phyloP scores from a whole-genome alignment of 2,797 vertebrate genomes.

The Tragelaphus eurycerus region DNA sequence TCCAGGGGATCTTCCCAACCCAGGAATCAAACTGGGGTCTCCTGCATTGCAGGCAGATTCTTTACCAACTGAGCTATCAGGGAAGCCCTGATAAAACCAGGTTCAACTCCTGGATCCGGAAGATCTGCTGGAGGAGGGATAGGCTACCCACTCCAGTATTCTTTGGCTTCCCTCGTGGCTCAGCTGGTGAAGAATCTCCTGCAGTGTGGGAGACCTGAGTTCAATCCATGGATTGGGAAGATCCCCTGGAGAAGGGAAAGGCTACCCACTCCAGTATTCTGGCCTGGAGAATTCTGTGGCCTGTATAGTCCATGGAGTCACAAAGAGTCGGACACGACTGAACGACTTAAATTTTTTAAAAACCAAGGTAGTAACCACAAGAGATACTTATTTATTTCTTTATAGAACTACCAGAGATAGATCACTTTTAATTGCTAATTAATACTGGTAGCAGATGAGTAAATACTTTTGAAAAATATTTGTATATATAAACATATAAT shows the following conservation, averaged over 20 bases:
- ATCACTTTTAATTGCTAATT: background rate
- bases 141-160: background rate
- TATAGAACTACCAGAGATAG: background rate
- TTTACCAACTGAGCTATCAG: background rate
- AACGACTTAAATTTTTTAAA: background rate
- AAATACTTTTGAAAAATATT: slow-evolving; percentile 20
- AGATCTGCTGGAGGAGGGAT: background rate
- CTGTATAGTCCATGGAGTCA: background rate
- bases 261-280: background rate
- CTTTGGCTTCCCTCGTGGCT: background rate
- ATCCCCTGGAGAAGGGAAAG: background rate
- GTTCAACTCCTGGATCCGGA: background rate
- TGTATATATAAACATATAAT: background rate
- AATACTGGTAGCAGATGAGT: background rate
- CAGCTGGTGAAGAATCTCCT: background rate
- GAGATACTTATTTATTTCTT: background rate
- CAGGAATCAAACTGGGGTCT: background rate
- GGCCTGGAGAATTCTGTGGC: background rate
- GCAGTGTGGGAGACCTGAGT: background rate
- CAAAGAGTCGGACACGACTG: background rate
- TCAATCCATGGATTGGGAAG: background rate
- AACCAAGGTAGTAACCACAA: background rate
- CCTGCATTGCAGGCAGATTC: background rate
- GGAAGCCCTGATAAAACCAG: background rate
- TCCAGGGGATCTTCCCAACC: background rate